A percentile compares a stretch with the other conserved stretches of the same genome.
These are phyloP conservation scores for Aphelenchoides avenae DNA, from an alignment of 1,140 invertebrate species.

Conservation along the genomic window DNA sequence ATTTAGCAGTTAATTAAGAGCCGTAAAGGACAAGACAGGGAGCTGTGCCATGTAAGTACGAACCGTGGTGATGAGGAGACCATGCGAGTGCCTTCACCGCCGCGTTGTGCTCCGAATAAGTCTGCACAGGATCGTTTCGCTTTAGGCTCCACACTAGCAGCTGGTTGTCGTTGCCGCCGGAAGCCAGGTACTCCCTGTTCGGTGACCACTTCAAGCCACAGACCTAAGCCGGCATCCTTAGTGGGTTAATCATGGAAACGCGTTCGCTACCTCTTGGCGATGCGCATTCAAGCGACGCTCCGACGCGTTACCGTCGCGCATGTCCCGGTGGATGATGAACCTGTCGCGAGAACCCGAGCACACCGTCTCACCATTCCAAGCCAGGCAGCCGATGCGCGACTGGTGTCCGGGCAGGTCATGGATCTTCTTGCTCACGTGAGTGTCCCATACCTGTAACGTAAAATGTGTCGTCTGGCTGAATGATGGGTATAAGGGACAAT, in stretches of 20 bases:
- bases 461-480: no score
- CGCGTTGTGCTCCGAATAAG: conserved; percentile 92
- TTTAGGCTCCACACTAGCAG: conserved; percentile 95
- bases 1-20: no score
- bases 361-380: conserved; percentile 92
- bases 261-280: conserved; percentile 76
- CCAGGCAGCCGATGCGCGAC: conserved; percentile 75
- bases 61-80: conserved; percentile 98
- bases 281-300: conserved; percentile 78
- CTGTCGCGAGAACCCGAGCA: conserved; percentile 92
- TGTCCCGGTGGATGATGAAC: conserved; percentile 87
- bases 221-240: conserved; percentile 62
- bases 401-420: conserved; percentile 85
- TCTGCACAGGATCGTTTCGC: conserved; percentile 80
- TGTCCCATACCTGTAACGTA: conserved; percentile 64
- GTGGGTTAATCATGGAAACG: conserved; percentile 12
- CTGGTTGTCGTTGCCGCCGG: conserved; percentile 97
- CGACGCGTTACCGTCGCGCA: conserved; percentile 74
- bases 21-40: no score
- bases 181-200: conserved; percentile 93
- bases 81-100: conserved; percentile 99
- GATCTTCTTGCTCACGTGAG: conserved; percentile 84
- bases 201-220: conserved; percentile 99
- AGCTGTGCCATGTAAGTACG: no score
- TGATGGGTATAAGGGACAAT: no score